phyloP scores from a whole-genome alignment of 2,888 invertebrate species.

The Phyto melanocephala region DNA sequence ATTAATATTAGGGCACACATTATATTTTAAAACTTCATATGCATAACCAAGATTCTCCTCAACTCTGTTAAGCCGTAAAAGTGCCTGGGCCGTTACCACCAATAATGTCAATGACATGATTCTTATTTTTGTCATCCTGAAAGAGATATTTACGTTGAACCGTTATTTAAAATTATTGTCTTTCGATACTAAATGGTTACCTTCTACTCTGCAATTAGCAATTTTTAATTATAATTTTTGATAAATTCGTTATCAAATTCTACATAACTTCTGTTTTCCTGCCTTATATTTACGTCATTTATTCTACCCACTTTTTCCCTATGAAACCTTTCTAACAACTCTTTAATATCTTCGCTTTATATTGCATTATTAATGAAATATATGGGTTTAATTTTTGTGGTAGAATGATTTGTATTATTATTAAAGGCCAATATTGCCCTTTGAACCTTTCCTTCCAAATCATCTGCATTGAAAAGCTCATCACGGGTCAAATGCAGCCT shows the following conservation, averaged over 20 bases:
- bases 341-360: background rate
- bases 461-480: constrained; percentile 18
- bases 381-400: constrained; percentile 11
- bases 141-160: background rate
- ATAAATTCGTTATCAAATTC: too few species aligned
- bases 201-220: background rate
- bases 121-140: background rate
- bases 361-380: constrained; percentile 12
- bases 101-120: background rate
- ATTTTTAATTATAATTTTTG: background rate
- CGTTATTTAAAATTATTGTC: constrained; percentile 2
- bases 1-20: too few species aligned
- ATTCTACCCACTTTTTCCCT: background rate
- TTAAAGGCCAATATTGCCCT: too few species aligned
- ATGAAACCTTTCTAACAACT: background rate
- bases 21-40: too few species aligned
- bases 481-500: constrained; percentile 11
- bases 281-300: background rate
- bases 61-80: constrained; percentile 4
- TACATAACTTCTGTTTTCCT: background rate
- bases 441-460: background rate
- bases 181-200: background rate
- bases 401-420: constrained; percentile 15
- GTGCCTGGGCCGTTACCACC: background rate
- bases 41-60: background rate